Evolutionary conservation across 2,888 invertebrate genomes (phyloP), one percentile per base, ranked within the genome.

Genomic region (Celastrina argiolus): DNA sequence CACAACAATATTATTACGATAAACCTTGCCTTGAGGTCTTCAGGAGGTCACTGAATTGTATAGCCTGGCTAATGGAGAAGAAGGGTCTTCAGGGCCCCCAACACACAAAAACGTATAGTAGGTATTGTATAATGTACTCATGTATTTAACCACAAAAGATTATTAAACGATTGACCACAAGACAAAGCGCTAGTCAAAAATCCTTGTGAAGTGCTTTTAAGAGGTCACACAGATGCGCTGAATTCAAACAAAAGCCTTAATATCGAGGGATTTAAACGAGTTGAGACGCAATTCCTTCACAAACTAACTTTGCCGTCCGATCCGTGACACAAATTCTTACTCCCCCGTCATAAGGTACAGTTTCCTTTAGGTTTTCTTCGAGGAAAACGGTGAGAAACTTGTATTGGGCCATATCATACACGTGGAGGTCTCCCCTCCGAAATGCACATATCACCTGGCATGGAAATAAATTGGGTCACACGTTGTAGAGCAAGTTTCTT

Each of bases 401-500:
- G 80, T 69, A 76, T 79, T 80, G 74, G 77, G 78, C 75, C 77
- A 80, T 78, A 79, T 75, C 76, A 79, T 80, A 83, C 84, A 84
- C 83, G 84, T 84, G 83, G 82, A 79, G 75, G 68, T 73, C 75
- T 77, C 83, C 85, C 85, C 83, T 79, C 76, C 71, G 69, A 78
- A 83, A 85, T 87, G 87, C 85, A 87, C 80, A 79, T 82, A 83
- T 85, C 88, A 89, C 88, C 88, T 89, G 88, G 88, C 75, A 72
- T 75, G 80, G 75, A 69, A 80, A 78, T 76, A 74, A 81, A 88
- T 84, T 89, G 87, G 89, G 89, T 89, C 89, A 88, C 88, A 87
- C 86, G 81, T 87, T 85, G 80, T 83, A 78, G 78, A 74, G 78
- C 72, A 74, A 74, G 74, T 78, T 66, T 45, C 22, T 45, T 59